Conservation (phyloP, 2,797 vertebrate species). For the Halcyon smyrnensis region DNA sequence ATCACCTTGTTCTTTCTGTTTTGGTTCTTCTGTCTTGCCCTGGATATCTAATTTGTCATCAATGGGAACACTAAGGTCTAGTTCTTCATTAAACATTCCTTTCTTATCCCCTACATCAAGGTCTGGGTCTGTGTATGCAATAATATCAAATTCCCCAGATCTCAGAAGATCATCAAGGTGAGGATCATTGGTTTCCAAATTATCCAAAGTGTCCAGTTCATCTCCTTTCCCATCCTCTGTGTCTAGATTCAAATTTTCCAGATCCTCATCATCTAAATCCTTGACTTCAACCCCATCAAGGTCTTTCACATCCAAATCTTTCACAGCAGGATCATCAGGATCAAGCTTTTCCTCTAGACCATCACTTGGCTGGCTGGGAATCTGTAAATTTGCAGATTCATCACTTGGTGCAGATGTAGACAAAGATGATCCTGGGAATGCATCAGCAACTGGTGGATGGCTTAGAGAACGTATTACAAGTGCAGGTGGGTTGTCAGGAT, state of each 20-base stretch:
- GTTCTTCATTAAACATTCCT: slow-evolving; percentile 94
- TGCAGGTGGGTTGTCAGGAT: slow-evolving; percentile 78
- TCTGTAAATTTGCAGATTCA: slow-evolving; percentile 69
- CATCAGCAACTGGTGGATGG: slow-evolving; percentile 84
- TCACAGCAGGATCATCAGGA: slow-evolving; percentile 91
- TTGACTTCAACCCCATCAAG: slow-evolving; percentile 97
- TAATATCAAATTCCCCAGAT: slow-evolving; percentile 97
- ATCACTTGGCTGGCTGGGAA: slow-evolving; percentile 72
- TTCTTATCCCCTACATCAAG: slow-evolving; percentile 95
- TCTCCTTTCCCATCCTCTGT: slow-evolving; percentile 93
- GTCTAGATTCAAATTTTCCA: slow-evolving; percentile 97
- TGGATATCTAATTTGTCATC: slow-evolving; percentile 87
- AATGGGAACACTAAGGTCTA: slow-evolving; percentile 93
- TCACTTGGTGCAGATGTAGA: slow-evolving; percentile 74
- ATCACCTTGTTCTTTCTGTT: slow-evolving; percentile 59
- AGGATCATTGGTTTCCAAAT: slow-evolving; percentile 94
- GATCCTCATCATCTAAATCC: slow-evolving; percentile 95
- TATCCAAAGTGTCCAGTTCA: slow-evolving; percentile 88
- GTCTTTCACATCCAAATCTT: slow-evolving; percentile 90
- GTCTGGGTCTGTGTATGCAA: slow-evolving; percentile 97
- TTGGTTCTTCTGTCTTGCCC: slow-evolving; percentile 78
- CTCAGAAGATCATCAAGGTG: slow-evolving; percentile 96
- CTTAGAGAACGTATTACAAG: slow-evolving; percentile 86
- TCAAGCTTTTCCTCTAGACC: slow-evolving; percentile 92
- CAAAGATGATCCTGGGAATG: slow-evolving; percentile 80